A percentile compares a stretch with the other conserved stretches of the same genome.
phyloP scores from a whole-genome alignment of 2,797 vertebrate species.

The Ispidina lecontei region DNA sequence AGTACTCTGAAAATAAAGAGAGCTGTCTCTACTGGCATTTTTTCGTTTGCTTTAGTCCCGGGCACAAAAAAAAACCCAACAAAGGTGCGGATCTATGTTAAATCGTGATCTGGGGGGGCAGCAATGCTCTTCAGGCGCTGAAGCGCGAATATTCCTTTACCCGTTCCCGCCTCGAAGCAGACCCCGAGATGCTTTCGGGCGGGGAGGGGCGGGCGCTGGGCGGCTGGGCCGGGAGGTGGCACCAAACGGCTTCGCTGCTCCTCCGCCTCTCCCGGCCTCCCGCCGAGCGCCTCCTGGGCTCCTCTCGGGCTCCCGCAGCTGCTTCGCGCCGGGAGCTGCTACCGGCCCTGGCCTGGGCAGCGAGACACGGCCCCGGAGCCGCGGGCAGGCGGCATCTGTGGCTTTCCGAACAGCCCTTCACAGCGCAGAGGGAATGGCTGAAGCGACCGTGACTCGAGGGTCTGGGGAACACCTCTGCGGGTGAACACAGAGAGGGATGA shows the following conservation, averaged over 20 bases:
- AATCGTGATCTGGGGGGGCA: too few species aligned
- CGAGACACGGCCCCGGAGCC: neutral
- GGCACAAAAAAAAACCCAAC: neutral
- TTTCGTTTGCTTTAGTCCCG: too few species aligned
- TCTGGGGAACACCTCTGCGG: rapidly evolving
- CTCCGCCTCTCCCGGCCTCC: neutral
- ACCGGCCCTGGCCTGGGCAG: neutral
- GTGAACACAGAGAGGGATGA: neutral
- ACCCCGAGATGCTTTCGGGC: rapidly evolving
- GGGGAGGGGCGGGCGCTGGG: neutral
- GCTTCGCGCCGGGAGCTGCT: neutral
- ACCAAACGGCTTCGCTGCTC: conserved; percentile 47
- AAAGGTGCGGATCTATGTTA: too few species aligned
- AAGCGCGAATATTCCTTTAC: rapidly evolving
- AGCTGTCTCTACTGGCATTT: neutral
- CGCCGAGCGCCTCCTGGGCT: neutral
- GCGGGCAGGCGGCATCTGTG: neutral
- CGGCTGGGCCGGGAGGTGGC: conserved; percentile 70
- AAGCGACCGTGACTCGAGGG: neutral
- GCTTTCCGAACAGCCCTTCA: too few species aligned
- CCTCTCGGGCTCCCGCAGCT: neutral
- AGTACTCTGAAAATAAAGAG: rapidly evolving
- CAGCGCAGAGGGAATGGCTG: too few species aligned
- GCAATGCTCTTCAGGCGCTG: rapidly evolving
- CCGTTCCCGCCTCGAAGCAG: neutral